phyloP scores from a whole-genome alignment of 2,888 invertebrate genomes.

The Cyclophora albipunctata region DNA sequence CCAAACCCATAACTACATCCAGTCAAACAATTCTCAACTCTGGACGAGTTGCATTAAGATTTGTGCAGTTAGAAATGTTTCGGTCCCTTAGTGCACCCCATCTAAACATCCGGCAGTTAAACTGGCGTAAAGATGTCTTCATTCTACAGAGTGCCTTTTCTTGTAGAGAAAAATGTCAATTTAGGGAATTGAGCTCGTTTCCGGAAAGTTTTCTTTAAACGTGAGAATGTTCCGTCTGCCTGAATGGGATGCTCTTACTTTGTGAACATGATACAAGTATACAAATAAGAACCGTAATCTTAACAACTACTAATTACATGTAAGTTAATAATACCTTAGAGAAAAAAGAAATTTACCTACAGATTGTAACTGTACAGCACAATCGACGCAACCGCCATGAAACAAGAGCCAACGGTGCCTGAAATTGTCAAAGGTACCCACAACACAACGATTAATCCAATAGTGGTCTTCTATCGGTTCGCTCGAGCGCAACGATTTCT shows the following conservation, averaged over 20 bases:
- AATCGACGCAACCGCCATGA: conserved; percentile 51
- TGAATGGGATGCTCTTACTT: neutral
- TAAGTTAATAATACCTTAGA: neutral
- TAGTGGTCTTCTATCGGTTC: conserved; percentile 41
- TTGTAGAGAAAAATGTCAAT: conserved; percentile 32
- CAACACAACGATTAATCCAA: conserved; percentile 42
- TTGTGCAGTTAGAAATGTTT: neutral
- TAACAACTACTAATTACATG: too few species aligned
- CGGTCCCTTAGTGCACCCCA: conserved; percentile 15
- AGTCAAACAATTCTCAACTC: conserved; percentile 4
- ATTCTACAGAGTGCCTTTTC: conserved; percentile 48
- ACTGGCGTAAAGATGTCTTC: conserved; percentile 27
- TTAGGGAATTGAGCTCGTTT: conserved; percentile 16
- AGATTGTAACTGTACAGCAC: conserved; percentile 37
- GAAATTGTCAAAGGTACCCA: conserved; percentile 50
- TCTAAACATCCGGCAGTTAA: conserved; percentile 53
- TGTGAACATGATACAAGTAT: neutral
- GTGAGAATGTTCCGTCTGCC: neutral
- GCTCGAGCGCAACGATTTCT: conserved; percentile 57
- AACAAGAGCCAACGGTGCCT: conserved; percentile 52
- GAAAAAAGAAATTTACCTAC: conserved; percentile 17
- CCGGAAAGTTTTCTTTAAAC: conserved; percentile 8
- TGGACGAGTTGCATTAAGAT: neutral
- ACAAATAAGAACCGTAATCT: neutral
- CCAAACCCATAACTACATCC: conserved; percentile 1